Percentiles rank a stretch among this genome's conserved stretches.
Evolutionary conservation across 2,797 vertebrate genomes (phyloP).

Genomic region (Pseudochirops corinnae): DNA sequence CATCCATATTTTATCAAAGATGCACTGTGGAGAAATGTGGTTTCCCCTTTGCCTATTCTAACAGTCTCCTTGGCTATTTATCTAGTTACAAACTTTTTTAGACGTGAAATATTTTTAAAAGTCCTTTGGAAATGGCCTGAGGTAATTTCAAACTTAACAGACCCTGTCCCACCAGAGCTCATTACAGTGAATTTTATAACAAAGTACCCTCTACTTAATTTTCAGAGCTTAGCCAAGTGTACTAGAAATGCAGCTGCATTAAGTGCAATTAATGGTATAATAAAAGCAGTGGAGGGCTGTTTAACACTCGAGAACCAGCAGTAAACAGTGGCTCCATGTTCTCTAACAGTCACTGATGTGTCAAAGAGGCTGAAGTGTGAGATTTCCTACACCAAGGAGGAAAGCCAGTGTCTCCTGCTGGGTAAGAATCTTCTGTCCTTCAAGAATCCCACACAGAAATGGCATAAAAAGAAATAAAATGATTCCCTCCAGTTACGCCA

Average conservation of each 20-base stretch:
- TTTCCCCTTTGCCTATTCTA: constrained; percentile 65
- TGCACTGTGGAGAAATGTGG: constrained; percentile 2
- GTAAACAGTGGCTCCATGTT: constrained; percentile 86
- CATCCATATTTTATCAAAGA: constrained; percentile 72
- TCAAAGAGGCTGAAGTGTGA: constrained; percentile 75
- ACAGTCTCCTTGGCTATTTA: constrained; percentile 85
- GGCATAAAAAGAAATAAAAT: constrained; percentile 76
- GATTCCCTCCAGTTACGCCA: constrained; percentile 85
- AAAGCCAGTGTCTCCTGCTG: constrained; percentile 46
- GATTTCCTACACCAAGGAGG: constrained; percentile 68
- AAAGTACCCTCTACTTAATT: constrained; percentile 93
- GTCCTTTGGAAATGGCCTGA: constrained; percentile 89
- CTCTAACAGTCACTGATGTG: constrained; percentile 82
- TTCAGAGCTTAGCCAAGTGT: constrained; percentile 90
- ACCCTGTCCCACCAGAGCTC: constrained; percentile 94
- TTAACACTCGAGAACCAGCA: constrained; percentile 89
- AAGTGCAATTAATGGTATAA: constrained; percentile 93
- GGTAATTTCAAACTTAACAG: constrained; percentile 94
- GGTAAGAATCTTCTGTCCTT: constrained; percentile 77
- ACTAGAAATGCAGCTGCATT: constrained; percentile 90
- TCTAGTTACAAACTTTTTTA: constrained; percentile 89
- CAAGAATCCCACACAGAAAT: constrained; percentile 70
- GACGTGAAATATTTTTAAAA: constrained; percentile 87
- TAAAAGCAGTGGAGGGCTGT: constrained; percentile 90
- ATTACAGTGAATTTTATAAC: constrained; percentile 95